These are phyloP conservation scores for Procambarus clarkii DNA, from an alignment of 1,140 invertebrate genomes.

Conservation along the genomic window DNA sequence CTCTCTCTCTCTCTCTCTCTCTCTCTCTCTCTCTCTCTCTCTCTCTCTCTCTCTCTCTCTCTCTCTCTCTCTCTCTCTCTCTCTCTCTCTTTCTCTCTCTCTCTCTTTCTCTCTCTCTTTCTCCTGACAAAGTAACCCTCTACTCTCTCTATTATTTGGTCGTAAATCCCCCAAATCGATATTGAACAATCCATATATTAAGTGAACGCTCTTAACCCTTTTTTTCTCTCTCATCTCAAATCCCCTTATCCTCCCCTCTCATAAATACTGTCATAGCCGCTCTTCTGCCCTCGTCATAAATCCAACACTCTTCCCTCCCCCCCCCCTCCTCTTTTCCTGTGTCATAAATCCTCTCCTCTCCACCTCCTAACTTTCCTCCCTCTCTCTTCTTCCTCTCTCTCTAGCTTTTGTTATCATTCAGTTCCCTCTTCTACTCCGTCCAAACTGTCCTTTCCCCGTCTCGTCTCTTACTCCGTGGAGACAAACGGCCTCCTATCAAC, in stretches of 20 bases:
- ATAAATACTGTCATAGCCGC: not conserved
- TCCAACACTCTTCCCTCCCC: not conserved
- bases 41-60: conserved; percentile 15
- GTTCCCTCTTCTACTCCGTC: not conserved
- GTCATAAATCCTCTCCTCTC: not conserved
- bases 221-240: too few species aligned
- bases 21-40: conserved; percentile 9
- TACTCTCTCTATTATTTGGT: not conserved
- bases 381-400: not conserved
- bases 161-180: not conserved
- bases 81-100: conserved; percentile 2
- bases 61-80: not conserved
- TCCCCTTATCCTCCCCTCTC: conserved; percentile 2
- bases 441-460: too few species aligned
- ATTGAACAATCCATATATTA: not conserved
- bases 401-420: too few species aligned
- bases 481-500: too few species aligned
- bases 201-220: not conserved
- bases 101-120: conserved; percentile 8
- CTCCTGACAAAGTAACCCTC: not conserved
- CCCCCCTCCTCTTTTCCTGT: not conserved
- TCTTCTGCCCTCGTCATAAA: not conserved
- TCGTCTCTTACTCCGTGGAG: too few species aligned
- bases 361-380: not conserved
- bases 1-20: conserved; percentile 20